Base-by-base conservation (phyloP, 2,113 vertebrate species). In the Atlantisia rogersi region DNA sequence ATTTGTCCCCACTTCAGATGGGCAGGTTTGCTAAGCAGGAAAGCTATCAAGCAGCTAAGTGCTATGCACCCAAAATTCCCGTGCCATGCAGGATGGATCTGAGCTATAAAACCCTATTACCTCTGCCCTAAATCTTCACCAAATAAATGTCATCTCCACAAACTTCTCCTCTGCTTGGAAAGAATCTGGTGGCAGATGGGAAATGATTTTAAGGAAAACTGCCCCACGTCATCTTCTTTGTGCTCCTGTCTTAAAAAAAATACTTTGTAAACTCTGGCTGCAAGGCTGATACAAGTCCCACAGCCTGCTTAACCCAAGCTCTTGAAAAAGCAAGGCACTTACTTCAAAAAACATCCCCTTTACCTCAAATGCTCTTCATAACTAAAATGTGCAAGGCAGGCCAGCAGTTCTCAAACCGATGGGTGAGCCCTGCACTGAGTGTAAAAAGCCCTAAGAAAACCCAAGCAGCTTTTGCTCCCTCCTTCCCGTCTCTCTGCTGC, bases 341-440 rank as follows among this genome's bases (percentile, higher is more conserved):
- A 4, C 28, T 70, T 65, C 1, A 18, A 35, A 86, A 89, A 83
- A 67, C 8, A 78, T 5, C 25, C 6, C 8, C 8, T 92, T 46
- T 60, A 63, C 8, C 31, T 31, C 70, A 83, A 82, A 28, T 1
- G 4, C 7, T 74, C 0, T 0, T 46, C 39, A 44, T 40, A 91
- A 75, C 58, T n/a, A 18, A 67, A 15, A 40, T 0, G 6, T 48
- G 37, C 8, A 59, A 67, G 14, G 37, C 28, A 67, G 22, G 65
- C 12, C 29, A 70, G 18, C 31, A 70, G 24, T 53, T 75, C 67
- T 60, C 32, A 78, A 39, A 44, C 3, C 4, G 26, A 26, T 7
- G 7, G 22, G 10, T 42, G 55, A 83, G 11, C 4, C 35, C 17
- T 15, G 4, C 15, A n/a, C 6, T 1, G 6, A 3, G 17, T n/a